A percentile compares a stretch with the other conserved stretches of the same genome.
Evolutionary conservation across 2,797 vertebrate genomes (phyloP).

Genomic region (Brachyrhaphis roseni): DNA sequence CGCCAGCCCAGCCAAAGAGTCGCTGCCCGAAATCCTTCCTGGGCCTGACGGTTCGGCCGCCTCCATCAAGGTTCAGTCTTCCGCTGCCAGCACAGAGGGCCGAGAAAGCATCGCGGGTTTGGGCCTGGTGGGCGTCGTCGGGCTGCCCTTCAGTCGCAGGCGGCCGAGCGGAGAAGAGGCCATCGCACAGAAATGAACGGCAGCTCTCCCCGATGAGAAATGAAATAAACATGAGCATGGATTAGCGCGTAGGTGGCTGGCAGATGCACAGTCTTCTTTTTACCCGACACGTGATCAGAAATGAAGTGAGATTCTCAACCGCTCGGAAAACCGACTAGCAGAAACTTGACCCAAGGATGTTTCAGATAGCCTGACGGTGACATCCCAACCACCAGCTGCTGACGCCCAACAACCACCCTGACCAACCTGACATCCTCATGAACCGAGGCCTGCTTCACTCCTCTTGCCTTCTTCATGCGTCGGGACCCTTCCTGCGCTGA

Average conservation of each 20-base stretch:
- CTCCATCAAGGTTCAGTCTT: slow-evolving; percentile 64
- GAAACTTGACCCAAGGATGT: slow-evolving; percentile 36
- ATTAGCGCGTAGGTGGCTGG: slow-evolving; percentile 24
- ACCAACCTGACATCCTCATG: slow-evolving; percentile 20
- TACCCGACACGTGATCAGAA: slow-evolving; percentile 30
- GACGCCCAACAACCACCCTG: slow-evolving; percentile 22
- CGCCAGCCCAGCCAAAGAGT: slow-evolving; percentile 74
- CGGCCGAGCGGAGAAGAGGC: slow-evolving; percentile 90
- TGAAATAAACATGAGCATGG: slow-evolving; percentile 35
- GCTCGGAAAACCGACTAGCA: background rate
- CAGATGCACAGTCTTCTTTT: slow-evolving; percentile 10
- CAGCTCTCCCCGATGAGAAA: slow-evolving; percentile 26
- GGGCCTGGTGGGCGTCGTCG: slow-evolving; percentile 58
- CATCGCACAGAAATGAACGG: slow-evolving; percentile 86
- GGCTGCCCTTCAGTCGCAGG: slow-evolving; percentile 86
- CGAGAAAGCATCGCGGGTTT: slow-evolving; percentile 75
- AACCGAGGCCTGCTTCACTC: slow-evolving; percentile 40
- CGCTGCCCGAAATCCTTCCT: slow-evolving; percentile 68
- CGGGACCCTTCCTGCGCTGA: slow-evolving; percentile 64
- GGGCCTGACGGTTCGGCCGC: slow-evolving; percentile 63
- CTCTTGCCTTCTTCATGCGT: slow-evolving; percentile 67
- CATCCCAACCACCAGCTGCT: slow-evolving; percentile 37
- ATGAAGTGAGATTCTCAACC: slow-evolving; percentile 29
- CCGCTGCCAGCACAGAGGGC: slow-evolving; percentile 71
- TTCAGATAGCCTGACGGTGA: slow-evolving; percentile 20